Evolutionary conservation across 2,888 invertebrate species (phyloP).

Genomic region (Salticus scenicus): DNA sequence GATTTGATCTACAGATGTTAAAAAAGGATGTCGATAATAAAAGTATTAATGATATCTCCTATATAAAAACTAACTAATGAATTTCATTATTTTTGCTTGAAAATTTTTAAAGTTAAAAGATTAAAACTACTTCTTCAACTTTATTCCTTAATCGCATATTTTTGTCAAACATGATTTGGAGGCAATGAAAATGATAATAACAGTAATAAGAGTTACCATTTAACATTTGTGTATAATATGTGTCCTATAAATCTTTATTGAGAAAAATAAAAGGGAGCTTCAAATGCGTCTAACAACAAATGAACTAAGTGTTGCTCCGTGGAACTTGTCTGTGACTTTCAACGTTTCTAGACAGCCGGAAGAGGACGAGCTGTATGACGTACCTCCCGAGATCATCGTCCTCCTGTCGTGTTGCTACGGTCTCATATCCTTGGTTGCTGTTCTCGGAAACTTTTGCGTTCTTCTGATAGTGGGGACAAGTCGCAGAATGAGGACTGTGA

Average conservation of each 20-base stretch:
- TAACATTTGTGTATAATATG: no score
- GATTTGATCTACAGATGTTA: neutral
- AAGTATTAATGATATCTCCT: neutral
- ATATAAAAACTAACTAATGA: neutral
- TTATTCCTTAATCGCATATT: neutral
- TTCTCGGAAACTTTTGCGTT: conserved; percentile 88
- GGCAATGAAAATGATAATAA: no score
- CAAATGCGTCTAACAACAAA: no score
- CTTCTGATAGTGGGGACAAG: conserved; percentile 89
- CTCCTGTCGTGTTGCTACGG: conserved; percentile 87
- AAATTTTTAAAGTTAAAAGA: neutral
- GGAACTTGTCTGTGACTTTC: neutral
- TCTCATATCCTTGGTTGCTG: conserved; percentile 86
- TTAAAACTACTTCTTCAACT: no score
- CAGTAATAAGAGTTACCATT: no score
- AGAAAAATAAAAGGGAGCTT: neutral
- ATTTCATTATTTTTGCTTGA: neutral
- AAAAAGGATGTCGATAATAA: neutral
- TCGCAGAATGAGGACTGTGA: conserved; percentile 85
- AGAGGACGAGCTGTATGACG: conserved; percentile 81
- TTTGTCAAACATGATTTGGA: neutral
- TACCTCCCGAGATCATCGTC: conserved; percentile 84
- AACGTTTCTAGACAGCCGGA: conserved; percentile 18
- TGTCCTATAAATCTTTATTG: neutral
- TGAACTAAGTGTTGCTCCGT: neutral